phyloP scores from a whole-genome alignment of 2,888 invertebrate species.

The Hetaerina titia region DNA sequence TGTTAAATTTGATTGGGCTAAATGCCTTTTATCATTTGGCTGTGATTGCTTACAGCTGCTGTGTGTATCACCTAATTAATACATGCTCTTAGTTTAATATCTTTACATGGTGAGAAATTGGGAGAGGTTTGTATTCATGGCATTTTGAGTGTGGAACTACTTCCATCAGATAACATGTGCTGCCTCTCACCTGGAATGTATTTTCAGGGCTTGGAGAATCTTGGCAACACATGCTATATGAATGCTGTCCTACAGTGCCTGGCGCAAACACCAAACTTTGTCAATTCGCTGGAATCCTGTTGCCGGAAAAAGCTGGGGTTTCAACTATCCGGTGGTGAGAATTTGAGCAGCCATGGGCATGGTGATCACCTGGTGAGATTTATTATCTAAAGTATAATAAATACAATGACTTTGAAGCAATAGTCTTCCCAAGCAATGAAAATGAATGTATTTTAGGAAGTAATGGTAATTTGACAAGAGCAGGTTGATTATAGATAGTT shows the following conservation, averaged over 20 bases:
- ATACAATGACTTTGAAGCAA: not conserved
- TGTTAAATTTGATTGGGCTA: too few relatives aligned
- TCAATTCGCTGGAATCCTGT: conserved; percentile 83
- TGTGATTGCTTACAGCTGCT: not conserved
- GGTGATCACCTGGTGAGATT: conserved; percentile 11
- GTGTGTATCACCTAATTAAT: not conserved
- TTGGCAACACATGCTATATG: conserved; percentile 98
- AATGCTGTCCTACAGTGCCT: conserved; percentile 97
- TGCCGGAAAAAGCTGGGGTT: conserved; percentile 83
- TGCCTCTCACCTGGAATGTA: conserved; percentile 68
- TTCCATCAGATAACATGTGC: not conserved
- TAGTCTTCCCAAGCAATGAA: too few relatives aligned
- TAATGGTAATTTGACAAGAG: too few relatives aligned
- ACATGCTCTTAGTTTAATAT: not conserved
- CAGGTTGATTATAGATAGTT: too few relatives aligned
- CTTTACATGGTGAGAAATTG: not conserved
- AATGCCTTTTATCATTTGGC: too few relatives aligned
- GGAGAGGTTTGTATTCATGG: not conserved
- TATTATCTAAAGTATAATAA: not conserved
- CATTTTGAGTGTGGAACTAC: not conserved
- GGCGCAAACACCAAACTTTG: conserved; percentile 88
- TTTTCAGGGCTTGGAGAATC: conserved; percentile 89
- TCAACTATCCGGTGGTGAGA: conserved; percentile 71
- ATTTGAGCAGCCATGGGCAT: conserved; percentile 69
- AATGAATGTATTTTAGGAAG: too few relatives aligned